phyloP scores from a whole-genome alignment of 2,888 invertebrate species.

The Pimpla rufipes region DNA sequence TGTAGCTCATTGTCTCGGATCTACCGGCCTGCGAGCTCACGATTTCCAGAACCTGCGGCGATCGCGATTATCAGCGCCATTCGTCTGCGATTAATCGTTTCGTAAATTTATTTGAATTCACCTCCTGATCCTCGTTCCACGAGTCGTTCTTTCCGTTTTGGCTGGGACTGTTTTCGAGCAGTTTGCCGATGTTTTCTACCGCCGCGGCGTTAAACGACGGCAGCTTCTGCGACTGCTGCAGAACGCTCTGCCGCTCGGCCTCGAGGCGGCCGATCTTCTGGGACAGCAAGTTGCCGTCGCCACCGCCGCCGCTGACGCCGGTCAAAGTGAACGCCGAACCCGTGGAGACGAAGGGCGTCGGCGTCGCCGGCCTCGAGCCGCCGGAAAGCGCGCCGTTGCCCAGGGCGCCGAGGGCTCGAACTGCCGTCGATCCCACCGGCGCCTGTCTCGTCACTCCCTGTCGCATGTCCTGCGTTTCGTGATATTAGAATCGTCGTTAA shows the following conservation, averaged over 20 bases:
- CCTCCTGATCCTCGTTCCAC: slow-evolving; percentile 84
- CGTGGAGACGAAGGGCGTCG: slow-evolving; percentile 85
- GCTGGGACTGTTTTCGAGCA: slow-evolving; percentile 70
- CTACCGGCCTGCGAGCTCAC: slow-evolving; percentile 78
- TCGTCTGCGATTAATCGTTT: neutral
- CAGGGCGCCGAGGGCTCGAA: slow-evolving; percentile 88
- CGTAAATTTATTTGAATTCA: slow-evolving; percentile 50
- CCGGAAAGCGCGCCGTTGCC: slow-evolving; percentile 82
- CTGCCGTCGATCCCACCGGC: slow-evolving; percentile 89
- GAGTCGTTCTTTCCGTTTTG: slow-evolving; percentile 82
- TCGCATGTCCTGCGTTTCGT: slow-evolving; percentile 81
- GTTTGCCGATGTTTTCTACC: slow-evolving; percentile 68
- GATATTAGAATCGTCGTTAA: too few species aligned
- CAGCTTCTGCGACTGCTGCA: slow-evolving; percentile 68
- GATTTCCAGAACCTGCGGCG: slow-evolving; percentile 80
- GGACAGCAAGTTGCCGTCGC: slow-evolving; percentile 66
- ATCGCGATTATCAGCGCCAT: neutral
- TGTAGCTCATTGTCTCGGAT: slow-evolving; percentile 56
- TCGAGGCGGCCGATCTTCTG: slow-evolving; percentile 78
- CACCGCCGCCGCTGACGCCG: slow-evolving; percentile 57
- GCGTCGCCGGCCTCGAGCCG: slow-evolving; percentile 90
- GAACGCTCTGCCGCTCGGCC: slow-evolving; percentile 75
- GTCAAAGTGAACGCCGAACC: slow-evolving; percentile 65
- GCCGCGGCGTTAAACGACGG: slow-evolving; percentile 50
- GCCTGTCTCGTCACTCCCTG: slow-evolving; percentile 83